Base-by-base conservation (phyloP, 2,888 invertebrate genomes). In the Clostera curtula region DNA sequence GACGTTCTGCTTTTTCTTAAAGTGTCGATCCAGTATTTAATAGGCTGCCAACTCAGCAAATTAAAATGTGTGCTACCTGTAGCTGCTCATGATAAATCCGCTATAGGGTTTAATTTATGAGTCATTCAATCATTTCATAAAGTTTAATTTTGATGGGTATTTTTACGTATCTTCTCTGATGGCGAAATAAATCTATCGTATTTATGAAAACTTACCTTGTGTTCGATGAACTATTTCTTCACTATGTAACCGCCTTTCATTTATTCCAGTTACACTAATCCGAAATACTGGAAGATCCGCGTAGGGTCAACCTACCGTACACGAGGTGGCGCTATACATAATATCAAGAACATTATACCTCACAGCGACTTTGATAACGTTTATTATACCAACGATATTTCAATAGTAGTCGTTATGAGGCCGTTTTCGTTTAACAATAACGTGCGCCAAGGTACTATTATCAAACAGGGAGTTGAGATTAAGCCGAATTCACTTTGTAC, bases 251-350 rank as follows among this genome's bases (percentile, higher is more conserved):
- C n/a, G 36, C 34, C 15, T 11, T 11, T 23, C 22, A n/a, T 34
- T 30, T 14, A 4, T 64, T 61, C 14, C 56, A 80, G 82, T 38
- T 80, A 77, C 37, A 55, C 67, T 1, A 27, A 52, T 7, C 66
- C 82, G 1, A 65, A 57, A 19, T 70, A 62, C 36, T 83, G 83
- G 83, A 72, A 55, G 35, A 44, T 76, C 14, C 66, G 82, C 3
- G 76, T 77, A 0, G 80, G 80, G 0, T 80, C 83, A 0, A 59
- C 80, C 0, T 79, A 57, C 26, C 58, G 83, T 0, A 63, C 63
- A 0, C 46, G 52, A 13, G 82, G 82, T 2, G 80, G 80, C 0
- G 36, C 50, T 1, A 35, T 75, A 5, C 65, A 76, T 42, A 63
- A 61, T 35, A 38, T 80, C 8, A 77, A 76, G 33, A 58, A 48